These are phyloP conservation scores for Drosophila rellima DNA, from an alignment of 2,888 invertebrate species.

Conservation along the genomic window DNA sequence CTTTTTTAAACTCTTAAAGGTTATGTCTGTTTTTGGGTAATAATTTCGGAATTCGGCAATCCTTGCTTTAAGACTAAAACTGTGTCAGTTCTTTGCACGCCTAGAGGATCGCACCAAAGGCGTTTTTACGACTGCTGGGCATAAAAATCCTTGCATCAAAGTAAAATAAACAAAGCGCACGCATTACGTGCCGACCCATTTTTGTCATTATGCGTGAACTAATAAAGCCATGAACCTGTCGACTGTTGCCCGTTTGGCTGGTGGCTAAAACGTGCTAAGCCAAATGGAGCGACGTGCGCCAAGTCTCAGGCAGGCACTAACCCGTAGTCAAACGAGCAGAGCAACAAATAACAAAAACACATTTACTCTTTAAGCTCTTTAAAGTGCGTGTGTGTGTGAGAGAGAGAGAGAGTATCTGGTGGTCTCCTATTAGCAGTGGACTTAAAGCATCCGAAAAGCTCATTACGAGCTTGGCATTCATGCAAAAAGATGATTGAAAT, in stretches of 20 bases:
- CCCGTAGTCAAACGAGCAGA: constrained; percentile 28
- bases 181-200: constrained; percentile 79
- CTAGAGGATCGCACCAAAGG: constrained; percentile 17
- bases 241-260: constrained; percentile 36
- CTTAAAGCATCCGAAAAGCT: constrained; percentile 43
- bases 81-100: constrained; percentile 17
- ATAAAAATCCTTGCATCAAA: constrained; percentile 71
- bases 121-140: constrained; percentile 67
- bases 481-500: constrained; percentile 60
- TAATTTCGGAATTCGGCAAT: no score
- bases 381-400: constrained; percentile 40
- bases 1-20: no score
- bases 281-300: constrained; percentile 60
- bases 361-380: constrained; percentile 64
- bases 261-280: constrained; percentile 71
- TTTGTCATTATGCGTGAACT: constrained; percentile 81
- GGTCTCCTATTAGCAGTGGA: constrained; percentile 39
- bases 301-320: constrained; percentile 34
- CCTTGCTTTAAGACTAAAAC: constrained; percentile 25
- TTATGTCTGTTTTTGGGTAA: no score
- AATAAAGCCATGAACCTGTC: constrained; percentile 76
- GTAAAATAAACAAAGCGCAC: constrained; percentile 76
- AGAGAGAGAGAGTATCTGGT: background rate
- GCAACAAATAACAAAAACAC: constrained; percentile 36
- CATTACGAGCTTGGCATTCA: constrained; percentile 55